phyloP scores from a whole-genome alignment of 2,888 invertebrate genomes.

The Ophion costatus region DNA sequence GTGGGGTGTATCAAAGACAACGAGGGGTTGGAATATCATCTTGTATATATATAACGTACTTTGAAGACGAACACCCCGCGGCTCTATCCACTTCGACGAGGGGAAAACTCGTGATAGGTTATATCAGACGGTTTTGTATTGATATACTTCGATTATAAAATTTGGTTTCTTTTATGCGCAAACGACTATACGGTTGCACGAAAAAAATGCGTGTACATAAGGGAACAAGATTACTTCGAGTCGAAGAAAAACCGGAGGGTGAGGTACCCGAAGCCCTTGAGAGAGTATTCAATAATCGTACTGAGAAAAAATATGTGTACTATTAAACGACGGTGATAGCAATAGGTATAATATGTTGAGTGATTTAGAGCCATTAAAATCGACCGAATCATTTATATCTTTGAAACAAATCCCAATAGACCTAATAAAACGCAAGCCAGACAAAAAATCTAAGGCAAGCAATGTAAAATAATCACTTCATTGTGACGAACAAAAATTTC shows the following conservation, averaged over 20 bases:
- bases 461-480: too few relatives aligned
- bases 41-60: constrained; percentile 12
- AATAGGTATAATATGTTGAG: too few relatives aligned
- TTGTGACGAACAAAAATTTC: too few relatives aligned
- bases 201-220: neutral
- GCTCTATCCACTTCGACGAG: constrained; percentile 28
- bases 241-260: neutral
- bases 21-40: constrained; percentile 30
- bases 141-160: constrained; percentile 34
- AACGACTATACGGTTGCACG: neutral
- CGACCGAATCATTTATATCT: too few relatives aligned
- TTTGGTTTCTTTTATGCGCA: constrained; percentile 25
- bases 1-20: constrained; percentile 48
- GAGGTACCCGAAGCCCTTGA: neutral
- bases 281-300: neutral
- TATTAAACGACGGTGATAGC: neutral
- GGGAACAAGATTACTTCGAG: neutral
- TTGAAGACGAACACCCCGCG: constrained; percentile 4
- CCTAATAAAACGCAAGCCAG: too few relatives aligned
- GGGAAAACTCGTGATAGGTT: neutral
- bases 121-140: neutral
- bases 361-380: too few relatives aligned
- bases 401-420: too few relatives aligned
- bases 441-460: too few relatives aligned
- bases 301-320: neutral